Evolutionary conservation across 1,140 invertebrate species (phyloP).

Genomic region (Orius laevigatus): DNA sequence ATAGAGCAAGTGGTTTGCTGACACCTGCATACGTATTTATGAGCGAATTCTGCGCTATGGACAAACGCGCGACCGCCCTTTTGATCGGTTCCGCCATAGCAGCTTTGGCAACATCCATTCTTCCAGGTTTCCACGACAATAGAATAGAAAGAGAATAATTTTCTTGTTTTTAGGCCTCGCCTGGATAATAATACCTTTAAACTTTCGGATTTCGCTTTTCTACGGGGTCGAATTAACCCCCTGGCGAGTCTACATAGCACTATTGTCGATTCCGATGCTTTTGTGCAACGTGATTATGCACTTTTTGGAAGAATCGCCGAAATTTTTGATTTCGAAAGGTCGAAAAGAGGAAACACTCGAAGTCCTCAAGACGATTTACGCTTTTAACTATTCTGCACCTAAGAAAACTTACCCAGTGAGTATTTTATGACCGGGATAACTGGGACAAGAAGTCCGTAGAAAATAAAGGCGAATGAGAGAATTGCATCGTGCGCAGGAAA

Average conservation of each 20-base stretch:
- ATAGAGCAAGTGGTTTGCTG: background rate
- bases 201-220: background rate
- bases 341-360: conserved; percentile 45
- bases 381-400: conserved; percentile 39
- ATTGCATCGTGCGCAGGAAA: no score
- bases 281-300: conserved; percentile 40
- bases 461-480: no score
- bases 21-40: conserved; percentile 1
- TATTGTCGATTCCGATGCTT: conserved; percentile 44
- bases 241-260: conserved; percentile 59
- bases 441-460: no score
- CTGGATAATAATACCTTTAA: conserved; percentile 5
- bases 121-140: background rate
- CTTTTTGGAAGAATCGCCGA: conserved; percentile 64
- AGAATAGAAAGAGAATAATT: no score
- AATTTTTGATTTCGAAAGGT: conserved; percentile 58
- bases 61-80: background rate
- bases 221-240: conserved; percentile 23
- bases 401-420: conserved; percentile 45
- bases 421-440: conserved; percentile 1
- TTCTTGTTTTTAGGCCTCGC: conserved; percentile 1
- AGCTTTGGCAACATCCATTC: background rate
- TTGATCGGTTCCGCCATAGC: background rate
- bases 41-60: background rate
- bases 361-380: conserved; percentile 40